phyloP scores from a whole-genome alignment of 2,113 vertebrate species.

The Limnothrissa miodon region DNA sequence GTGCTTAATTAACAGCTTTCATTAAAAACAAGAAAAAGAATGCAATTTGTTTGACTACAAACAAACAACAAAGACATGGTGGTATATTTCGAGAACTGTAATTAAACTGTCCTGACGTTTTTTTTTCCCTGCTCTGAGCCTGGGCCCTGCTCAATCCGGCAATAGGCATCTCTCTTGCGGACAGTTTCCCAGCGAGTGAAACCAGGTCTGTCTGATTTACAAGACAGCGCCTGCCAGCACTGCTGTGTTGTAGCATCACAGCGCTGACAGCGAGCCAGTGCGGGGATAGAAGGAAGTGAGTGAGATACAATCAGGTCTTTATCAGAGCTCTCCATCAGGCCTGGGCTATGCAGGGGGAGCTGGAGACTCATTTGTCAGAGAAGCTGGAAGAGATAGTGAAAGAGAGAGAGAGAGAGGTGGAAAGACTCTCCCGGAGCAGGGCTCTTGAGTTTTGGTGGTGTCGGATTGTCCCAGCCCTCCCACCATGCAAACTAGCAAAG shows the following conservation, averaged over 20 bases:
- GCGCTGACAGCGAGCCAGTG: slow-evolving; percentile 6
- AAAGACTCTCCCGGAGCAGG: neutral
- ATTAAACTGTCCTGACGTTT: slow-evolving; percentile 31
- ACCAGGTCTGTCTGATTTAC: slow-evolving; percentile 15
- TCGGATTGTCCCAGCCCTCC: neutral
- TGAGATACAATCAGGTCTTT: slow-evolving; percentile 18
- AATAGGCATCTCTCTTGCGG: neutral
- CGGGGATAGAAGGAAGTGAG: neutral
- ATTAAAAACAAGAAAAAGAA: slow-evolving; percentile 20
- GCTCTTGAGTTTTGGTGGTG: neutral
- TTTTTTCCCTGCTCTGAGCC: neutral
- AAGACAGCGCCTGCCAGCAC: slow-evolving; percentile 10
- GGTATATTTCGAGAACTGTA: slow-evolving; percentile 31
- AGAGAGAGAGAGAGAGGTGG: neutral
- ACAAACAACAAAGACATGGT: slow-evolving; percentile 25
- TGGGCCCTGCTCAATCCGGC: neutral
- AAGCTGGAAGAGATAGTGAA: neutral
- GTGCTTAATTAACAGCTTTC: slow-evolving; percentile 42
- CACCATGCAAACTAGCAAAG: neutral
- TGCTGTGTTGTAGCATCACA: neutral
- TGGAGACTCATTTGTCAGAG: neutral
- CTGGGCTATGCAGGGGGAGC: neutral
- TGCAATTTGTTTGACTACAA: slow-evolving; percentile 29
- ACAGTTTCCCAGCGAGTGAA: neutral
- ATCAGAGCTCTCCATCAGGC: neutral